Conservation (phyloP, 2,888 invertebrate genomes). For the Acronicta alni region DNA sequence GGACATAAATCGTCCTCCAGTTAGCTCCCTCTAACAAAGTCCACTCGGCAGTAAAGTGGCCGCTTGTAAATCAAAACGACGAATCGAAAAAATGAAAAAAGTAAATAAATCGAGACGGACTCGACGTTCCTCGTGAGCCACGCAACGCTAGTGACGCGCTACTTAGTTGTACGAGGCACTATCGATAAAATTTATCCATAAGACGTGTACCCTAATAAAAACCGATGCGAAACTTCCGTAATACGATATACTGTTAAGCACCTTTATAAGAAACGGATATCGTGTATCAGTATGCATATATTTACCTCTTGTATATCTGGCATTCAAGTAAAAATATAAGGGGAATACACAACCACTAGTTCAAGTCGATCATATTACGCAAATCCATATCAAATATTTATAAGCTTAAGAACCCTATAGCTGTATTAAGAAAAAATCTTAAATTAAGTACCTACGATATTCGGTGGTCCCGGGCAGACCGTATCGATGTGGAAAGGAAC, state of each 20-base stretch:
- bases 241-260: slow-evolving; percentile 14
- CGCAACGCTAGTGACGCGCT: slow-evolving; percentile 70
- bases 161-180: slow-evolving; percentile 40
- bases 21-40: slow-evolving; percentile 86
- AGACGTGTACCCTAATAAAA: slow-evolving; percentile 25
- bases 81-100: slow-evolving; percentile 82
- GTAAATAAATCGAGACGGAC: slow-evolving; percentile 75
- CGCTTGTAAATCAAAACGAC: slow-evolving; percentile 87
- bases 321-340: slow-evolving; percentile 8
- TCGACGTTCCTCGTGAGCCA: slow-evolving; percentile 75
- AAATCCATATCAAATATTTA: slow-evolving; percentile 46
- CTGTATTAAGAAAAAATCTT: slow-evolving; percentile 55
- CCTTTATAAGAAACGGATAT: slow-evolving; percentile 22
- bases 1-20: slow-evolving; percentile 84
- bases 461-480: slow-evolving; percentile 54
- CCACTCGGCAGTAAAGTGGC: slow-evolving; percentile 83
- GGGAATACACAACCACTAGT: slow-evolving; percentile 22
- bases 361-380: slow-evolving; percentile 30
- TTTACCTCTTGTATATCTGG: slow-evolving; percentile 8
- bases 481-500: slow-evolving; percentile 68
- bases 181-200: slow-evolving; percentile 59
- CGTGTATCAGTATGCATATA: not conserved
- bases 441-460: slow-evolving; percentile 57
- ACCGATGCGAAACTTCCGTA: slow-evolving; percentile 39
- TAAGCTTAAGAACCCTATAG: slow-evolving; percentile 52